Conservation (phyloP, 1,140 invertebrate genomes). For the Meloidogyne hapla region DNA sequence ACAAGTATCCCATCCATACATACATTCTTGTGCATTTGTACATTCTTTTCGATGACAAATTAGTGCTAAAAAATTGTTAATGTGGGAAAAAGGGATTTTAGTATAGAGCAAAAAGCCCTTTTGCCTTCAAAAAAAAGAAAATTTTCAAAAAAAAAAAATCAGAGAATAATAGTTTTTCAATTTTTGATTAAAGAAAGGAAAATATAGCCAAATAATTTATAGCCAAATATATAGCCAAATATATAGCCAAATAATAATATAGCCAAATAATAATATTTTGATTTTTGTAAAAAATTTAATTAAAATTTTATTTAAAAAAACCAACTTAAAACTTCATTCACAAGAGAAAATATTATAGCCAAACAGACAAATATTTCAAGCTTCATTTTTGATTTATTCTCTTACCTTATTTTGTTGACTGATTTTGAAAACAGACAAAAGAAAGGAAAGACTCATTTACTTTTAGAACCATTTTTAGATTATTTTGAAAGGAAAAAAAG, state of each 20-base stretch:
- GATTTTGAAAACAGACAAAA: not conserved
- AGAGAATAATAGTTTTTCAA: no score
- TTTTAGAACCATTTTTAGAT: not conserved
- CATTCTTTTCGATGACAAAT: slow-evolving; percentile 28
- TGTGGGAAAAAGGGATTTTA: no score
- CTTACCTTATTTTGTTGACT: not conserved
- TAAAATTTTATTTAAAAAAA: not conserved
- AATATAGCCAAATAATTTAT: no score
- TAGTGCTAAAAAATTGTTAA: not conserved
- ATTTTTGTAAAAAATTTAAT: no score
- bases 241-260: no score
- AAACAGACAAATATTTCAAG: not conserved
- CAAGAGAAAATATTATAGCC: not conserved
- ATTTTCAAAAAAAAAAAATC: no score
- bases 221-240: no score
- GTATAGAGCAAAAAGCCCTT: no score
- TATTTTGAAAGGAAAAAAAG: not conserved
- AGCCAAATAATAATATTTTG: no score
- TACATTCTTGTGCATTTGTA: not conserved
- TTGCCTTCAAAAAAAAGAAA: no score
- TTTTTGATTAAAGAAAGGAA: no score
- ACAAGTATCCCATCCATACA: slow-evolving; percentile 19
- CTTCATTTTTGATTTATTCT: not conserved
- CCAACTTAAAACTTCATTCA: not conserved
- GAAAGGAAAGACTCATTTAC: not conserved